Percentiles rank a stretch among this genome's conserved stretches.
Evolutionary conservation across 2,888 invertebrate species (phyloP).

Genomic region (Drosophila testacea): DNA sequence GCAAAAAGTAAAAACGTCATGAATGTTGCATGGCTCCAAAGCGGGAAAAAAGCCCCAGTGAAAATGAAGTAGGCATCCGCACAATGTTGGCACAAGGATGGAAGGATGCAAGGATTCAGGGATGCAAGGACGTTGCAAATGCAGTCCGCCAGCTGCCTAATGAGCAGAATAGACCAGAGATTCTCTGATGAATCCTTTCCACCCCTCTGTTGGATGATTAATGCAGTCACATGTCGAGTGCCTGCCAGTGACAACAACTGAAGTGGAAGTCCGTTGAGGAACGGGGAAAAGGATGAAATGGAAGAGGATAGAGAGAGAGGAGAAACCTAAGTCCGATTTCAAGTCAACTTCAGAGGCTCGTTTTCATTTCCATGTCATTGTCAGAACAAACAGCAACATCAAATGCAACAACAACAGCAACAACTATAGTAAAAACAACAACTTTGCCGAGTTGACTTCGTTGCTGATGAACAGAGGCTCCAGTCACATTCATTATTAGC

Average conservation of each 20-base stretch:
- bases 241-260: constrained; percentile 30
- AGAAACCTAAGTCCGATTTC: constrained; percentile 15
- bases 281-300: no score
- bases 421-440: background rate
- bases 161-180: constrained; percentile 23
- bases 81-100: background rate
- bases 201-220: constrained; percentile 57
- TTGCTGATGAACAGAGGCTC: constrained; percentile 22
- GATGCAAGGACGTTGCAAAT: constrained; percentile 4
- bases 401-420: constrained; percentile 19
- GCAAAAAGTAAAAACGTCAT: constrained; percentile 45
- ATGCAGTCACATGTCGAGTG: constrained; percentile 66
- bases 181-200: background rate
- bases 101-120: background rate
- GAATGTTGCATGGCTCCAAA: constrained; percentile 29
- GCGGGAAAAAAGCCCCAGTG: constrained; percentile 13
- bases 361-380: constrained; percentile 72
- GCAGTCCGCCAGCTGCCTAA: constrained; percentile 20
- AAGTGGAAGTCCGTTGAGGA: constrained; percentile 39
- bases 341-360: constrained; percentile 38
- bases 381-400: constrained; percentile 53
- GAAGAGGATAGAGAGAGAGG: background rate
- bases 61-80: constrained; percentile 29
- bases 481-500: constrained; percentile 55
- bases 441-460: background rate